Percentiles rank a stretch among this genome's conserved stretches.
Conservation (phyloP, 2,113 vertebrate species). For the Melanostigma gelatinosum region DNA sequence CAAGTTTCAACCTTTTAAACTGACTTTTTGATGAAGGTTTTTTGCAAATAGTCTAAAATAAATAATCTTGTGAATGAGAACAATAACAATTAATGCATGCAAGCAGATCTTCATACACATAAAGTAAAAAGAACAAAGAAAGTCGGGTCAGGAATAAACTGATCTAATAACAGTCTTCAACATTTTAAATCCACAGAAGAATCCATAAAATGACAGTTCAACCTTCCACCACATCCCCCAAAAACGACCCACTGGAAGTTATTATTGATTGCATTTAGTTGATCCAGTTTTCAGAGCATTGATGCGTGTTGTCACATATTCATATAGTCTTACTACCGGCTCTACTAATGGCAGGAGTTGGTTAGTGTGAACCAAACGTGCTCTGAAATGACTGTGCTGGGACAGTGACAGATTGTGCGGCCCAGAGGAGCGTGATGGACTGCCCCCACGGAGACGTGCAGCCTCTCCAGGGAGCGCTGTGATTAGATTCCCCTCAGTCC, state of each 20-base stretch:
- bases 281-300: neutral
- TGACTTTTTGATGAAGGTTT: neutral
- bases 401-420: slow-evolving; percentile 57
- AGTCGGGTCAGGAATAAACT: neutral
- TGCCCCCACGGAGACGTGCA: slow-evolving; percentile 9
- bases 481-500: slow-evolving; percentile 63
- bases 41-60: neutral
- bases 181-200: neutral
- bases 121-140: neutral
- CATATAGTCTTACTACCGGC: no score
- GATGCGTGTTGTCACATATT: no score
- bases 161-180: neutral
- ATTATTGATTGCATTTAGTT: neutral
- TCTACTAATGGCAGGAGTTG: no score
- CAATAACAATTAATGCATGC: neutral
- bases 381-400: neutral
- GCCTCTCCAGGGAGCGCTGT: slow-evolving; percentile 50
- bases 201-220: neutral
- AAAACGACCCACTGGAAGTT: neutral
- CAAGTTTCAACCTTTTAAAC: neutral
- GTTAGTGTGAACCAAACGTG: neutral
- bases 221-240: neutral
- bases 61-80: neutral
- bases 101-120: neutral
- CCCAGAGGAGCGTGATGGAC: slow-evolving; percentile 26